These are phyloP conservation scores for Choristoneura fumiferana DNA, from an alignment of 1,140 invertebrate genomes.

Conservation along the genomic window DNA sequence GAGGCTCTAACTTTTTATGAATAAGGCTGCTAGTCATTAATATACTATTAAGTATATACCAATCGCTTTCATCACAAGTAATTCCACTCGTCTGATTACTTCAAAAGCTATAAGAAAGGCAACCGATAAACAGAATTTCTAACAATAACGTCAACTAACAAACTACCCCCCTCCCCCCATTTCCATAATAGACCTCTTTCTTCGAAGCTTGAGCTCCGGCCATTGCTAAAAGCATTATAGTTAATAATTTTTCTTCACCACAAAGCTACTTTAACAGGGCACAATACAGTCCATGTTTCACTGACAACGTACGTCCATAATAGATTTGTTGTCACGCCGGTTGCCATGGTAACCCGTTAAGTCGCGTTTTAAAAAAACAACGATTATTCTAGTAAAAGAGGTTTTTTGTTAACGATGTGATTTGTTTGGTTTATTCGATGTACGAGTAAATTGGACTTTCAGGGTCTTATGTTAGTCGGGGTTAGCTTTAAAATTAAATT, in stretches of 20 bases:
- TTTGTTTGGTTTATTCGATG: constrained; percentile 8
- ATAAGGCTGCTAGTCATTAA: no score
- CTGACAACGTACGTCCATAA: constrained; percentile 6
- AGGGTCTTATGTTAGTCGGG: not conserved
- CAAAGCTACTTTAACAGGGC: not conserved
- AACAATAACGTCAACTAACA: not conserved
- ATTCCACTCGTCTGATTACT: no score
- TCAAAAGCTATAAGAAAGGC: not conserved
- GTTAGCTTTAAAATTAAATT: no score
- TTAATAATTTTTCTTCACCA: not conserved
- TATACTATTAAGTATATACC: no score
- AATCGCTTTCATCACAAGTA: no score
- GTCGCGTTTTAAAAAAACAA: constrained; percentile 23
- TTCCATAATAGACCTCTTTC: constrained; percentile 12
- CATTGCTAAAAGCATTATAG: not conserved
- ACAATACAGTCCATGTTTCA: constrained; percentile 7
- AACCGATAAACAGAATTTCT: constrained; percentile 2
- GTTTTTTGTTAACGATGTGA: constrained; percentile 19
- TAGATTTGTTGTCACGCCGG: constrained; percentile 32
- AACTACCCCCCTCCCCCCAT: not conserved
- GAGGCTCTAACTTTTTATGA: no score
- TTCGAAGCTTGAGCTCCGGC: constrained; percentile 1
- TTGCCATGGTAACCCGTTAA: constrained; percentile 34
- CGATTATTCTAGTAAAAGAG: constrained; percentile 19
- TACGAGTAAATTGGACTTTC: constrained; percentile 1